A percentile compares a stretch with the other conserved stretches of the same genome.
Conservation (phyloP, 2,797 vertebrate genomes). For the Acanthornis magna region DNA sequence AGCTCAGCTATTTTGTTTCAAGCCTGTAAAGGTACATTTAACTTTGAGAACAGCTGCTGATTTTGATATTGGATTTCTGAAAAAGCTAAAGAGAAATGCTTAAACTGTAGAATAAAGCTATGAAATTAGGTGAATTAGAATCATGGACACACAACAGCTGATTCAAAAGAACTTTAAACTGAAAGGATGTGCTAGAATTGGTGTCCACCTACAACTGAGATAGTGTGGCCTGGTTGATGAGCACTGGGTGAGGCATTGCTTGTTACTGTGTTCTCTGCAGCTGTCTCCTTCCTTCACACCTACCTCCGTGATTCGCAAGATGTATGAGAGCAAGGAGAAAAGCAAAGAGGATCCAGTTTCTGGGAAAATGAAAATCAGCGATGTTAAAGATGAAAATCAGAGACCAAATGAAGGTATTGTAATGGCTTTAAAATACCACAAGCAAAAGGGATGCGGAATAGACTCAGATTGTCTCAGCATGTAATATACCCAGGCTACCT, state of each 20-base stretch:
- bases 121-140: not conserved
- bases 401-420: constrained; percentile 84
- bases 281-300: constrained; percentile 97
- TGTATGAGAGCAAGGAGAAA: constrained; percentile 98
- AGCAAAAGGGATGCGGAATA: not conserved
- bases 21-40: not conserved
- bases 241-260: not conserved
- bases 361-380: constrained; percentile 74
- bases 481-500: not conserved
- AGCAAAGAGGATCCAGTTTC: constrained; percentile 84
- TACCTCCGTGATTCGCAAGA: constrained; percentile 98
- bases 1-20: not conserved
- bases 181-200: not conserved
- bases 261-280: constrained; percentile 67
- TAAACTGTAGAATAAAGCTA: not conserved
- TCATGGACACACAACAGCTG: not conserved
- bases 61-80: not conserved
- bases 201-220: not conserved
- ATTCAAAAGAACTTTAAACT: not conserved
- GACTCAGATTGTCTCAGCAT: not conserved
- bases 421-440: not conserved
- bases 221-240: not conserved
- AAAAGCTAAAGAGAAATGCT: not conserved
- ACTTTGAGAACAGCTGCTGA: not conserved
- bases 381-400: constrained; percentile 83